Percentiles rank a stretch among this genome's conserved stretches.
These are phyloP conservation scores for Heliconius charithonia DNA, from an alignment of 2,888 invertebrate species.

Conservation along the genomic window DNA sequence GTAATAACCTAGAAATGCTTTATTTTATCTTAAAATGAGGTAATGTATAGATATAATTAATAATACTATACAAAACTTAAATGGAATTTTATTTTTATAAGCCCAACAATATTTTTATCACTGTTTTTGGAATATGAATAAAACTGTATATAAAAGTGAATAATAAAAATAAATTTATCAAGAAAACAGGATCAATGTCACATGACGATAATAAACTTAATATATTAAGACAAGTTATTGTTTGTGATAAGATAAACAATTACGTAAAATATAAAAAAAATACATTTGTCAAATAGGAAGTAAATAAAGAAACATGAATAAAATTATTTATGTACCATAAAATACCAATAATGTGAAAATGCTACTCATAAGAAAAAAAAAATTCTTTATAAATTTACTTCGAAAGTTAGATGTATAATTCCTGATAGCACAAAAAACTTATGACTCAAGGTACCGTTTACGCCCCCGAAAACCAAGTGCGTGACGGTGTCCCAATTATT, in stretches of 20 bases:
- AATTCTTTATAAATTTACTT: constrained; percentile 1
- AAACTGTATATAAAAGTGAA: not conserved
- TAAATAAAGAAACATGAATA: not conserved
- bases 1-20: not conserved
- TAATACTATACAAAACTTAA: not conserved
- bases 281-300: not conserved
- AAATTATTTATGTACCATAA: not conserved
- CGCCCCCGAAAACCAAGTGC: constrained; percentile 45
- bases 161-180: not conserved
- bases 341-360: not conserved
- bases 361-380: not conserved
- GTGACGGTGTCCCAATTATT: constrained; percentile 31
- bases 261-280: not conserved
- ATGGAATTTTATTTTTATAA: not conserved
- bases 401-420: constrained; percentile 16
- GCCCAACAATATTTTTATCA: accelerated
- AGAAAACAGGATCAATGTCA: not conserved
- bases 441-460: constrained; percentile 44
- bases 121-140: not conserved
- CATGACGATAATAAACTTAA: constrained; percentile 10
- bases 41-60: not conserved
- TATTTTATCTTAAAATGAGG: not conserved
- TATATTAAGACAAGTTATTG: constrained; percentile 7
- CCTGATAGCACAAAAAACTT: constrained; percentile 26
- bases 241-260: constrained; percentile 22